Evolutionary conservation across 2,113 vertebrate species (phyloP).

Genomic region (Alethe diademata): DNA sequence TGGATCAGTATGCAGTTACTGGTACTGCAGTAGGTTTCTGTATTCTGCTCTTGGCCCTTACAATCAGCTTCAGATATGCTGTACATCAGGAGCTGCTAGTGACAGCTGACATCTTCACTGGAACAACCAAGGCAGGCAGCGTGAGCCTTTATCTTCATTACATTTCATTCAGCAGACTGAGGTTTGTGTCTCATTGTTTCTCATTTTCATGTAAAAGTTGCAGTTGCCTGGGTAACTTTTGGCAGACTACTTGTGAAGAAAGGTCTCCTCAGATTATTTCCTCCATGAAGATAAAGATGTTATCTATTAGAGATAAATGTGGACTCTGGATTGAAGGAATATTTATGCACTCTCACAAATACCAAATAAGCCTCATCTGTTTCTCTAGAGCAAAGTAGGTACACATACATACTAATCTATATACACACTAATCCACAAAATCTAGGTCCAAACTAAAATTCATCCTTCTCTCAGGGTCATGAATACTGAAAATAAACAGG

Average conservation of each 20-base stretch:
- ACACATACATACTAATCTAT: neutral
- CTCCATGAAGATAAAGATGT: neutral
- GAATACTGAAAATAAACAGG: neutral
- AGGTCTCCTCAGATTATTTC: neutral
- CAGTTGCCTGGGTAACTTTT: neutral
- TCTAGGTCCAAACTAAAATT: neutral
- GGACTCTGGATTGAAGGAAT: neutral
- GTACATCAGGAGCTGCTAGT: neutral
- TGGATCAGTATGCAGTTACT: neutral
- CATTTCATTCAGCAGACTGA: neutral
- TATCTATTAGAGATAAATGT: neutral
- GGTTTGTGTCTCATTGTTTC: neutral
- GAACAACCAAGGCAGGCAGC: neutral
- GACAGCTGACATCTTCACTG: neutral
- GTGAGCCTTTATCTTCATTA: neutral
- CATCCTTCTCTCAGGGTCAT: neutral
- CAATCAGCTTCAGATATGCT: neutral
- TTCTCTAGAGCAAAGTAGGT: neutral
- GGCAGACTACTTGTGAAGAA: neutral
- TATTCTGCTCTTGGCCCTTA: neutral
- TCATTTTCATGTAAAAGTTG: neutral
- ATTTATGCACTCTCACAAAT: neutral
- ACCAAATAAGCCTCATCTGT: neutral
- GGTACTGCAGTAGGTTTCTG: neutral
- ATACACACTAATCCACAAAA: neutral